A percentile compares a stretch with the other conserved stretches of the same genome.
Evolutionary conservation across 2,888 invertebrate genomes (phyloP).

Genomic region (Tetranychus piercei): DNA sequence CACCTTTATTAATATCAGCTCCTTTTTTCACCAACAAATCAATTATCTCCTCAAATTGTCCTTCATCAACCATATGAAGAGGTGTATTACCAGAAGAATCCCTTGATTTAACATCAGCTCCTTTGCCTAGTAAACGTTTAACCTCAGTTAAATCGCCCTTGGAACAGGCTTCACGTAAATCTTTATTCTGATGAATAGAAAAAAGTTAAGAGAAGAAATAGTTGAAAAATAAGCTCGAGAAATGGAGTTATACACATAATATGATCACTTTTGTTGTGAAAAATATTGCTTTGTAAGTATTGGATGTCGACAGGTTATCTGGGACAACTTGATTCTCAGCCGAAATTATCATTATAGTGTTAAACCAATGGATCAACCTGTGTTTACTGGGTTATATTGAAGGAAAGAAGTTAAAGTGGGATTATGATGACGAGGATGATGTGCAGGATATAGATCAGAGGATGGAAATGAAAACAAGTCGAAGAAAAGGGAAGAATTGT

Average conservation of each 20-base stretch:
- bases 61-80: conserved; percentile 7
- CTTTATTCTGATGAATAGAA: not conserved
- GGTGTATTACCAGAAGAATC: conserved; percentile 4
- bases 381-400: not conserved
- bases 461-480: no score
- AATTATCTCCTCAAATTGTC: not conserved
- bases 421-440: not conserved
- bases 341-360: not conserved
- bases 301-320: not conserved
- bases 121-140: not conserved
- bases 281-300: not conserved
- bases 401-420: not conserved
- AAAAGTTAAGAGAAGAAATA: not conserved
- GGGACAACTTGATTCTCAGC: not conserved
- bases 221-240: not conserved
- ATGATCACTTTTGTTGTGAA: not conserved
- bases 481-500: no score
- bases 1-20: conserved; percentile 6
- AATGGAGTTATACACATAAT: not conserved
- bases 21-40: not conserved
- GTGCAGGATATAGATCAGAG: no score
- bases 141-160: conserved; percentile 2
- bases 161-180: not conserved
- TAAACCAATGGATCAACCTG: not conserved
- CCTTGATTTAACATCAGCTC: not conserved